Base-by-base conservation (phyloP, 2,888 invertebrate species). In the Macropis europaea region DNA sequence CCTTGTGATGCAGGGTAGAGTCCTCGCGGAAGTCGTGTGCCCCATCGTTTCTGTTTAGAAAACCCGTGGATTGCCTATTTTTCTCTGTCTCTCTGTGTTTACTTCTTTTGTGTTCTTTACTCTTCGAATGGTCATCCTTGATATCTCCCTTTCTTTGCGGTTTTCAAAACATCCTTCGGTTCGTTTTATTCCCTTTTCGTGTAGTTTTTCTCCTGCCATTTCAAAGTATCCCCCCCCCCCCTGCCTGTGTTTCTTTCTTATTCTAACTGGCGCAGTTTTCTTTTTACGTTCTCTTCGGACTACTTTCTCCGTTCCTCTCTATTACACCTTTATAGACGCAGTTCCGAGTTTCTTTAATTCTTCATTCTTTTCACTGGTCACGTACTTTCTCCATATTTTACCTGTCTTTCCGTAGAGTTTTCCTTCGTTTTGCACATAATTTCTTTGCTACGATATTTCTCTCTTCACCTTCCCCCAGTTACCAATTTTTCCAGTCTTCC, bases 1-100 rank as follows among this genome's bases (percentile, higher is more conserved):
- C 45, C 36, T 28, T 19, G 60, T 66, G 66, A 75, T 68, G 64
- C 71, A 71, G 77, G 67, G 57, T 60, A 66, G 73, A 63, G 63
- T 59, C 67, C 54, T 45, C 61, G 32, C 50, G 69, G 61, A 70
- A 66, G 38, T 53, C 36, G 30, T 19, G 36, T 17, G 32, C 53
- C 13, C 52, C 15, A 13, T 19, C 38, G 26, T 38, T 26, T 67
- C 47, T 17, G 19, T 63, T 64, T 32, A 47, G 15, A 7, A 40
- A 30, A 40, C 66, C 42, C 36, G 22, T 52, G 45, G 40, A 56
- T 64, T 45, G 50, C 40, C 56, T 45, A 50, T 67, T 57, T 67
- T 36, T 50, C 43, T 50, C 56, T 56, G 67, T 50, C 40, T 53
- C 53, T n/a, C n/a, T n/a, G 9, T 47, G 19, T 66, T 67, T 66